These are phyloP conservation scores for Zelostemma sp. DNA, from an alignment of 1,140 invertebrate species.

Conservation along the genomic window DNA sequence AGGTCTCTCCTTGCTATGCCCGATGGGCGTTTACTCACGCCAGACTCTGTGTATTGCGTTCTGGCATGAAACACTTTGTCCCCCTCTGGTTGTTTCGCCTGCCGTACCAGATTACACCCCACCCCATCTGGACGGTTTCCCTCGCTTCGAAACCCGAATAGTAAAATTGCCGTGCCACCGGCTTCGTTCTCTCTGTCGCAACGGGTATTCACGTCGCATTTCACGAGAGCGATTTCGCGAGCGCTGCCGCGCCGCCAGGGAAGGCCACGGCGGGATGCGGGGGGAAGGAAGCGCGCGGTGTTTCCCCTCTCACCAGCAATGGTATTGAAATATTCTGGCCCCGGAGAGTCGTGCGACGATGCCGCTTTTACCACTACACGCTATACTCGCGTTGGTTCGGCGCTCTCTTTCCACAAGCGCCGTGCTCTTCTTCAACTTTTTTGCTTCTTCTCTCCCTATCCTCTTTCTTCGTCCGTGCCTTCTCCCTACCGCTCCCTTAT, in stretches of 20 bases:
- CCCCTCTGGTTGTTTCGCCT: conserved; percentile 3
- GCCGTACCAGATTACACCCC: conserved; percentile 6
- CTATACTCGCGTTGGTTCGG: conserved; percentile 46
- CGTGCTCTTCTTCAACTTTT: conserved; percentile 25
- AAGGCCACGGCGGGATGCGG: conserved; percentile 43
- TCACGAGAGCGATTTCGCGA: conserved; percentile 16
- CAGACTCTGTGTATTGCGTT: background rate
- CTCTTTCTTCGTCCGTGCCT: conserved; percentile 3
- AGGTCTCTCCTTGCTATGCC: background rate
- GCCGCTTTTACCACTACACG: conserved; percentile 62
- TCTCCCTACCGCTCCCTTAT: conserved; percentile 3
- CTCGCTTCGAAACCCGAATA: conserved; percentile 11
- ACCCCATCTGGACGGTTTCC: conserved; percentile 11
- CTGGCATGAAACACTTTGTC: conserved; percentile 4
- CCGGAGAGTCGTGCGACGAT: conserved; percentile 70
- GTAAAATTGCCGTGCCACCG: conserved; percentile 17
- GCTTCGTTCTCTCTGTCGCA: conserved; percentile 13
- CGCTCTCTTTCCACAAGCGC: conserved; percentile 16
- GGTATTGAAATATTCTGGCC: conserved; percentile 64
- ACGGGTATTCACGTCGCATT: conserved; percentile 4
- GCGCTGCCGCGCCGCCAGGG: conserved; percentile 29
- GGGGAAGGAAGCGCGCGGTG: conserved; percentile 36
- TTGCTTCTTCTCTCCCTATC: conserved; percentile 20
- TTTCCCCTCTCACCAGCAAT: conserved; percentile 41
- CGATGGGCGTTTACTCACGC: background rate